These are phyloP conservation scores for Astreopora myriophthalma DNA, from an alignment of 64 coral and sea anemone genomes.

Conservation along the genomic window DNA sequence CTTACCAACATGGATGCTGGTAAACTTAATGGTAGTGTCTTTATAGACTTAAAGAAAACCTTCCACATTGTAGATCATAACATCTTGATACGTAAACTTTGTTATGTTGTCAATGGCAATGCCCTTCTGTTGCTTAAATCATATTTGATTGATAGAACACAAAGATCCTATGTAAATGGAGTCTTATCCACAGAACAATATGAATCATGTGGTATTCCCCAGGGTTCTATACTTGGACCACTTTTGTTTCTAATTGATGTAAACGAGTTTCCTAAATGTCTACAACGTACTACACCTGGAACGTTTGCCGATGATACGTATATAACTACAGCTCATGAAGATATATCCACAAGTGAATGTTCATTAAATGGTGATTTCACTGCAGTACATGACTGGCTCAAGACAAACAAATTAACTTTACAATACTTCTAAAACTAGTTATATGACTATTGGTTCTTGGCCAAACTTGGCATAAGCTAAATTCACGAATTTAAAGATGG, in stretches of 20 bases:
- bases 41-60: not conserved
- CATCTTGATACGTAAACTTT: not conserved
- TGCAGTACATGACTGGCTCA: not conserved
- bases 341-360: not conserved
- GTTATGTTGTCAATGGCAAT: not conserved
- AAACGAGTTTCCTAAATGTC: not conserved
- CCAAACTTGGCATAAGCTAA: not conserved
- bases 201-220: not conserved
- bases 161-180: not conserved
- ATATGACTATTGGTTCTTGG: not conserved
- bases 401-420: not conserved
- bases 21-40: not conserved
- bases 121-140: not conserved
- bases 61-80: not conserved
- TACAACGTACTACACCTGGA: not conserved
- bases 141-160: not conserved
- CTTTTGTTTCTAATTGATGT: not conserved
- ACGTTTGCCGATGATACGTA: not conserved
- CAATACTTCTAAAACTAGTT: not conserved
- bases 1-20: no score
- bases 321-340: not conserved
- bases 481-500: not conserved
- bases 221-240: not conserved
- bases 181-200: not conserved
- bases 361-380: not conserved